Base-by-base conservation (phyloP, 2,888 invertebrate genomes). In the Drosophila mercatorum region DNA sequence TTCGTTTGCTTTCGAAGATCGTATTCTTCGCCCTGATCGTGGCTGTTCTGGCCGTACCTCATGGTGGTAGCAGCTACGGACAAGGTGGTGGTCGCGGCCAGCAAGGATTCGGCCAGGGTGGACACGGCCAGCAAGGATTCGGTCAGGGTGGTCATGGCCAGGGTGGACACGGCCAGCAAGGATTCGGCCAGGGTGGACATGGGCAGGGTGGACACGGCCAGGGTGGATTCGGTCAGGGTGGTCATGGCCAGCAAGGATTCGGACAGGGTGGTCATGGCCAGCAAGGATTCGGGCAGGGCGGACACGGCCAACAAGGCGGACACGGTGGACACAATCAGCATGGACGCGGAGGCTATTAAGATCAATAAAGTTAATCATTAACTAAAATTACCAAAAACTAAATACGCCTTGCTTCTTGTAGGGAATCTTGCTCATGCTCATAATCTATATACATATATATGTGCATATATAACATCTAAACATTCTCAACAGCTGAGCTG, bases 1-100 rank as follows among this genome's bases (percentile, higher is more conserved):
- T 31, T 11, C 8, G 46, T 49, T 46, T 2, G 12, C 8, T 7
- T 46, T 43, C 49, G 3, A 5, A 90, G 83, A 79, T 88, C 57
- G 65, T 88, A 1, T 76, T 90, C 60, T 72, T 79, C 31, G 83
- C 90, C 0, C 38, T 88, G 60, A 72, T 88, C 64, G 90, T 85
- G 31, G 49, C 76, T 59, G 87, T 26, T 7, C n/a, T 82, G 64
- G 87, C 83, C 5, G 58, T 49, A 8, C 60, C 51, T 0, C 72
- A 72, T 34, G 10, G 10, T 17, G 44, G 57, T 81, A 0, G 7
- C 5, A 7, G 6, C 7, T 34, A 8, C 17, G 43, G 43, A 4
- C 4, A 2, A 4, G 44, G 57, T 7, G 81, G 81, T 12, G 76
- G 78, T 17, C 59, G 51, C 12, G 82, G 79, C 0, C 78, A 66